These are phyloP conservation scores for Probosciger aterrimus DNA, from an alignment of 2,113 vertebrate genomes.

Conservation along the genomic window DNA sequence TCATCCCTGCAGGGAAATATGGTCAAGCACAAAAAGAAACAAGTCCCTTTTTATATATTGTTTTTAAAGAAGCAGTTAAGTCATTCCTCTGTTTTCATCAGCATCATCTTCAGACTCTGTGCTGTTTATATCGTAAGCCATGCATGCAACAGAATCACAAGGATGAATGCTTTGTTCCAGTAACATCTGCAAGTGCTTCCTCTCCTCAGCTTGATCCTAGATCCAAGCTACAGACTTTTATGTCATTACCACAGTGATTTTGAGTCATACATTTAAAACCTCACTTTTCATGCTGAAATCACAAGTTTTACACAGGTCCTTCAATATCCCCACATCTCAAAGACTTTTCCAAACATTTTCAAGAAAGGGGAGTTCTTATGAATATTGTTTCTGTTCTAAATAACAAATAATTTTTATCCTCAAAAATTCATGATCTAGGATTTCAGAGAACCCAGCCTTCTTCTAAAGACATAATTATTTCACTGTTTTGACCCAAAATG, in stretches of 20 bases:
- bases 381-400: neutral
- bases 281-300: neutral
- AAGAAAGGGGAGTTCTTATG: neutral
- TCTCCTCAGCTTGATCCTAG: neutral
- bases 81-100: neutral
- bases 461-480: neutral
- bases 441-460: neutral
- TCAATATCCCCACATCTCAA: neutral
- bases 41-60: neutral
- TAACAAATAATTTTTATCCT: neutral
- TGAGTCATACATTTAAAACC: neutral
- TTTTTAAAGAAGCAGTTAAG: neutral
- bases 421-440: neutral
- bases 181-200: neutral
- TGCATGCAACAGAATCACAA: neutral
- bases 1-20: neutral
- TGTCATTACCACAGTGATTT: neutral
- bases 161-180: neutral
- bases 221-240: neutral
- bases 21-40: neutral
- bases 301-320: neutral
- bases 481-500: neutral
- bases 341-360: neutral
- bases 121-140: neutral
- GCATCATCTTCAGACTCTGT: neutral